phyloP scores from a whole-genome alignment of 2,888 invertebrate genomes.

The Melieria crassipennis region DNA sequence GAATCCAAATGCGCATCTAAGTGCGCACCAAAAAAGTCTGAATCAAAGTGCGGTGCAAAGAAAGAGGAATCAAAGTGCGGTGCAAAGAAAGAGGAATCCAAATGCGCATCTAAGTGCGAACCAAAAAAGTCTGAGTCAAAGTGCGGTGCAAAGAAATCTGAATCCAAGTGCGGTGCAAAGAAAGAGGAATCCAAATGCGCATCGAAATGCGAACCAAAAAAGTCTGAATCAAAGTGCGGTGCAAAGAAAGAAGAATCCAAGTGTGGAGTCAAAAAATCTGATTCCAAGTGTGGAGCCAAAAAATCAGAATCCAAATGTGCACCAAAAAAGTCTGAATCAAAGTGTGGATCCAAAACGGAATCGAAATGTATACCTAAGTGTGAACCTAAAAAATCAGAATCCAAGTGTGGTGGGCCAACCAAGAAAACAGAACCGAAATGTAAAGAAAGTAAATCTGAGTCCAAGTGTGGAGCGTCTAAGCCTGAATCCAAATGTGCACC shows the following conservation, averaged over 20 bases:
- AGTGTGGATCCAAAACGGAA: background rate
- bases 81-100: background rate
- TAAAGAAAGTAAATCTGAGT: background rate
- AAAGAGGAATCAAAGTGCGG: background rate
- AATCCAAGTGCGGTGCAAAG: background rate
- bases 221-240: background rate
- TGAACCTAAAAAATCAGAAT: background rate
- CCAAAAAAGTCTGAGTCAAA: background rate
- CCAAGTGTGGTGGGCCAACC: background rate
- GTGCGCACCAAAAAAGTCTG: background rate
- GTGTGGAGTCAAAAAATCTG: background rate
- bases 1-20: conserved; percentile 3
- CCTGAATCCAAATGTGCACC: background rate
- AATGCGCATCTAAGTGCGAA: background rate
- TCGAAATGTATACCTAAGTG: background rate
- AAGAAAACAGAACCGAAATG: conserved; percentile 5
- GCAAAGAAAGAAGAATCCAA: too few species aligned
- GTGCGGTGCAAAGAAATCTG: background rate
- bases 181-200: background rate
- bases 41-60: background rate
- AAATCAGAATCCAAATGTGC: background rate
- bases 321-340: background rate
- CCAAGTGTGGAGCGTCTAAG: background rate
- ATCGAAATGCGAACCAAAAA: conserved; percentile 4
- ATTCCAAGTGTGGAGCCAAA: background rate